These are phyloP conservation scores for Bembecia ichneumoniformis DNA, from an alignment of 2,888 invertebrate species.

Conservation along the genomic window DNA sequence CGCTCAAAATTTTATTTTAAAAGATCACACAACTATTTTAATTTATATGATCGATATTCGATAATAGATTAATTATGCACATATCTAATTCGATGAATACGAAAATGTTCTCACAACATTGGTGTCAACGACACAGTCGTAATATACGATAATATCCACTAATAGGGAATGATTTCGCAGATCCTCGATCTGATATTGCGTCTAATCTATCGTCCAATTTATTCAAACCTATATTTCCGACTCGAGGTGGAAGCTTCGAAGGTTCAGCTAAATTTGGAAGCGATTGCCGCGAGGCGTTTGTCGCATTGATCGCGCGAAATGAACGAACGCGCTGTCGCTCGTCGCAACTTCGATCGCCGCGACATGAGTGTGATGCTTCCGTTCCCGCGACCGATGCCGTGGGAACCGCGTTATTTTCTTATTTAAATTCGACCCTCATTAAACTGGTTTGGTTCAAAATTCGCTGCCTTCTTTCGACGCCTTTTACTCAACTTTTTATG, in stretches of 20 bases:
- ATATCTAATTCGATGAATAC: neutral
- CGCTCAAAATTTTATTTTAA: too few relatives aligned
- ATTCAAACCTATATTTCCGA: constrained; percentile 23
- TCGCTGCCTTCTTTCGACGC: constrained; percentile 72
- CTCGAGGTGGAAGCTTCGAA: neutral
- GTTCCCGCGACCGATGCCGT: constrained; percentile 69
- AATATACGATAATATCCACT: constrained; percentile 36
- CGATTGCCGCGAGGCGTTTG: constrained; percentile 16
- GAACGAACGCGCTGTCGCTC: constrained; percentile 12
- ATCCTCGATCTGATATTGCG: constrained; percentile 29
- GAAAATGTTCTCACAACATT: constrained; percentile 30
- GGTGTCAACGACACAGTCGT: constrained; percentile 33
- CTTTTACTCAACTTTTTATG: constrained; percentile 72
- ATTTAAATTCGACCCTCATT: constrained; percentile 73
- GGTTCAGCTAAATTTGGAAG: neutral
- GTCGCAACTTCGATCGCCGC: neutral
- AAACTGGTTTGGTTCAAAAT: constrained; percentile 71
- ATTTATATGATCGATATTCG: too few relatives aligned
- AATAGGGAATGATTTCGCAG: constrained; percentile 42
- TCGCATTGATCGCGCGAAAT: constrained; percentile 30
- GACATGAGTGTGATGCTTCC: constrained; percentile 46
- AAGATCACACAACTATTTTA: too few relatives aligned
- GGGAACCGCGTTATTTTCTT: constrained; percentile 70
- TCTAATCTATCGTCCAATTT: constrained; percentile 21
- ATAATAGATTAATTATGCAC: too few relatives aligned